Percentiles rank a stretch among this genome's conserved stretches.
Evolutionary conservation across 2,888 invertebrate genomes (phyloP).

Genomic region (Gordius sp.): DNA sequence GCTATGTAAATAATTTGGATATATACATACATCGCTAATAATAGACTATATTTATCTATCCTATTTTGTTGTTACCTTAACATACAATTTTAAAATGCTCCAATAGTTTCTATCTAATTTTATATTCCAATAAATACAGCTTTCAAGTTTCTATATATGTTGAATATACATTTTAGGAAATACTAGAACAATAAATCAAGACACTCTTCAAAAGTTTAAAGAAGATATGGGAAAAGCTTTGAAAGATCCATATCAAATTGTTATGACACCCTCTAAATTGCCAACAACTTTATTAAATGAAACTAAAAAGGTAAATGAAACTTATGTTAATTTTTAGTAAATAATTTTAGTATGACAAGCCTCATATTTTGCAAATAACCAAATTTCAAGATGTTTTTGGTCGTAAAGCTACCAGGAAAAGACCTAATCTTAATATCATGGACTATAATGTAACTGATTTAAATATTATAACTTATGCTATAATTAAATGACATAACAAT

Average conservation of each 20-base stretch:
- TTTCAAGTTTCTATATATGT: not conserved
- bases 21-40: too few relatives aligned
- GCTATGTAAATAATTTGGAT: not conserved
- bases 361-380: conserved; percentile 73
- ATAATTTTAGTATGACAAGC: not conserved
- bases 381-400: conserved; percentile 79
- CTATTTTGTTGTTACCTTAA: not conserved
- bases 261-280: conserved; percentile 78
- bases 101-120: not conserved
- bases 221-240: conserved; percentile 74
- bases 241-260: conserved; percentile 81
- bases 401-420: conserved; percentile 63
- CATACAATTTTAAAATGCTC: not conserved
- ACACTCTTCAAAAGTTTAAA: conserved; percentile 39
- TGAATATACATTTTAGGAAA: conserved; percentile 44
- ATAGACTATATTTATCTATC: too few relatives aligned
- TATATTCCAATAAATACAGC: not conserved
- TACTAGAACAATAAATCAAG: conserved; percentile 73
- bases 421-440: conserved; percentile 42
- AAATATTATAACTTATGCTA: too few relatives aligned
- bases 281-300: conserved; percentile 80
- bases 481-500: too few relatives aligned
- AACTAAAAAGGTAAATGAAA: conserved; percentile 33
- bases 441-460: conserved; percentile 54
- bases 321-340: not conserved